Conservation (phyloP, 2,797 vertebrate species). For the Hoplostethus atlanticus region DNA sequence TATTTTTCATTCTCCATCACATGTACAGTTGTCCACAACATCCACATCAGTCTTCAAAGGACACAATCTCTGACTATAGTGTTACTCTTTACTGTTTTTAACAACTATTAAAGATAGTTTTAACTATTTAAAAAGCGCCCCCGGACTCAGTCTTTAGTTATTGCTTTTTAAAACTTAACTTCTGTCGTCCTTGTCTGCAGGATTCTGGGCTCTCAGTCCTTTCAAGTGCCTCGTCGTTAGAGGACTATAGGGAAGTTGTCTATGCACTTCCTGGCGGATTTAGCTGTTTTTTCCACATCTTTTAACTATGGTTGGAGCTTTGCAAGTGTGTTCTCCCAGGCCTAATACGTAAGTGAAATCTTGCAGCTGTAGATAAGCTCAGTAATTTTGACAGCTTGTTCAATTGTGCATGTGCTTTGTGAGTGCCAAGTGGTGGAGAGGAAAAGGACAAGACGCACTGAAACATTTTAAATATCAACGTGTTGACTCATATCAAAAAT, state of each 20-base stretch:
- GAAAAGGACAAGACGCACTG: neutral
- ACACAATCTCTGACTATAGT: no score
- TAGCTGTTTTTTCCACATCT: slow-evolving; percentile 3
- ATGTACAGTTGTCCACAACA: neutral
- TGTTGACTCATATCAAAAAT: slow-evolving; percentile 30
- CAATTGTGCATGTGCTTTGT: no score
- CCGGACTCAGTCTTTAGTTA: no score
- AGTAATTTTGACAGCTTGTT: neutral
- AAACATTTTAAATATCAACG: slow-evolving; percentile 19
- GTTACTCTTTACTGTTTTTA: no score
- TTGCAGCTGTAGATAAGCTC: neutral
- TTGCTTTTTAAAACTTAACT: neutral
- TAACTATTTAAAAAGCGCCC: no score
- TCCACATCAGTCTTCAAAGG: neutral
- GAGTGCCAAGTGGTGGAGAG: neutral
- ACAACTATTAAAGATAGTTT: no score
- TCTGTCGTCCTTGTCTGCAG: neutral
- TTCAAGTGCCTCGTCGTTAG: neutral
- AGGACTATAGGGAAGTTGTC: neutral
- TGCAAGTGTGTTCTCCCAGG: neutral
- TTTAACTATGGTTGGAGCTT: neutral
- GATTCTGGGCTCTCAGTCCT: neutral
- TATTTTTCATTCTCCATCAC: neutral
- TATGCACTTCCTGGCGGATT: neutral
- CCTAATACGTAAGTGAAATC: slow-evolving; percentile 5